A percentile compares a stretch with the other conserved stretches of the same genome.
phyloP scores from a whole-genome alignment of 2,888 invertebrate genomes.

The Griposia aprilina region DNA sequence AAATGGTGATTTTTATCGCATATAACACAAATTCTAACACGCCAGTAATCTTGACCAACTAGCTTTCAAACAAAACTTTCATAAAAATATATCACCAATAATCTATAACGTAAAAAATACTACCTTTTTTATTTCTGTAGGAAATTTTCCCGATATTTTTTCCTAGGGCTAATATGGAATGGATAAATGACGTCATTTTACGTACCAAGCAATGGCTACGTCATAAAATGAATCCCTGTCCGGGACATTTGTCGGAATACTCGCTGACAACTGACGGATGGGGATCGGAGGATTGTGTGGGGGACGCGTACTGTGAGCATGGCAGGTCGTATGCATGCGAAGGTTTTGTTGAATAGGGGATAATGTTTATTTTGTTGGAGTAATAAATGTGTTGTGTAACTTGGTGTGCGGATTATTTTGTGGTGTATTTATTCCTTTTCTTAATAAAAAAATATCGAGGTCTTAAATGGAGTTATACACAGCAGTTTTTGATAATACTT shows the following conservation, averaged over 20 bases:
- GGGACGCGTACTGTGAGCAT: slow-evolving; percentile 69
- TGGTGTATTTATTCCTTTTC: neutral
- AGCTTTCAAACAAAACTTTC: slow-evolving; percentile 16
- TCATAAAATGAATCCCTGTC: slow-evolving; percentile 68
- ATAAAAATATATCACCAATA: slow-evolving; percentile 30
- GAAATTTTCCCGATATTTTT: slow-evolving; percentile 15
- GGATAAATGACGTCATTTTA: slow-evolving; percentile 64
- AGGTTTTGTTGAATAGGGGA: slow-evolving; percentile 16
- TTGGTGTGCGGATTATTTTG: neutral
- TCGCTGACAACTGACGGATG: slow-evolving; percentile 76
- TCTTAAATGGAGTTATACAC: neutral
- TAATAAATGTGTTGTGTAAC: neutral
- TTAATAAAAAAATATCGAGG: neutral
- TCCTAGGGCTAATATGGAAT: slow-evolving; percentile 56
- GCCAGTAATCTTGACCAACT: slow-evolving; percentile 23
- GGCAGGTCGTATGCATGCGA: slow-evolving; percentile 18
- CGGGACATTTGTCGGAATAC: slow-evolving; percentile 68
- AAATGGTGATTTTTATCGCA: slow-evolving; percentile 13
- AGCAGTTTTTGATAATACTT: neutral
- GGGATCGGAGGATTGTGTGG: slow-evolving; percentile 58
- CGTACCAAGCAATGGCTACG: slow-evolving; percentile 52
- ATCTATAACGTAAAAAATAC: slow-evolving; percentile 2
- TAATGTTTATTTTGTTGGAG: slow-evolving; percentile 1
- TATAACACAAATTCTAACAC: slow-evolving; percentile 43
- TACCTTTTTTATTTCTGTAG: slow-evolving; percentile 1